Conservation (phyloP, 2,113 vertebrate genomes). For the Argyrosomus japonicus region DNA sequence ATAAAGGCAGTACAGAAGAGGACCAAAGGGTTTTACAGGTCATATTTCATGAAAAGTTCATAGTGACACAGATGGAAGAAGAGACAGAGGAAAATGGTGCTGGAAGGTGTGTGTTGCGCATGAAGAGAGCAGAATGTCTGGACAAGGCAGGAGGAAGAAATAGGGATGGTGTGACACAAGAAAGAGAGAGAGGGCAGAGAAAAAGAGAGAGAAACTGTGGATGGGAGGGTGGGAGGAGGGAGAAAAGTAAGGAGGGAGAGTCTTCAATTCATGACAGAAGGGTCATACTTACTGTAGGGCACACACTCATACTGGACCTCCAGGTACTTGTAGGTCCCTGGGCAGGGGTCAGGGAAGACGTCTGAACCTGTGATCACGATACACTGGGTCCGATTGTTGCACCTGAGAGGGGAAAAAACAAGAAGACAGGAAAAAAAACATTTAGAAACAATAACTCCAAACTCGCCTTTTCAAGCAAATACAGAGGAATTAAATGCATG, state of each 20-base stretch:
- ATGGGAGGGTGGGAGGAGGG: not conserved
- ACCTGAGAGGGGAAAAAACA: slow-evolving; percentile 81
- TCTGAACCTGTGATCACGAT: slow-evolving; percentile 98
- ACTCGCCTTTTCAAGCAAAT: not conserved
- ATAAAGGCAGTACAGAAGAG: slow-evolving; percentile 71
- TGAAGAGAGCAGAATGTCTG: slow-evolving; percentile 53
- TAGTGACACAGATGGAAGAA: slow-evolving; percentile 71
- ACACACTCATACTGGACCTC: slow-evolving; percentile 99
- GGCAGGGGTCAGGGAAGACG: slow-evolving; percentile 99
- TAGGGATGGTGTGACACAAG: slow-evolving; percentile 46
- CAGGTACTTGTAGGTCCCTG: slow-evolving; percentile 99
- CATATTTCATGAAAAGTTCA: slow-evolving; percentile 77
- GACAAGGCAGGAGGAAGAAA: slow-evolving; percentile 58
- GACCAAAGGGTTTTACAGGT: slow-evolving; percentile 74
- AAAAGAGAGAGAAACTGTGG: slow-evolving; percentile 26
- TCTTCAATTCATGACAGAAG: slow-evolving; percentile 66
- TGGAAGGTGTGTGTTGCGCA: slow-evolving; percentile 65
- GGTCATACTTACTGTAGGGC: slow-evolving; percentile 98
- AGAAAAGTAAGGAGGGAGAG: not conserved
- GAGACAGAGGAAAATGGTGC: slow-evolving; percentile 65
- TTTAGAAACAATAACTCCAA: not conserved
- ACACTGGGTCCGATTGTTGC: slow-evolving; percentile 99
- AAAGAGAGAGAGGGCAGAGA: slow-evolving; percentile 29
- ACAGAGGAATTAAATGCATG: not conserved
- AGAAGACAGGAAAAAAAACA: slow-evolving; percentile 48